Base-by-base conservation (phyloP, 2,113 vertebrate species). In the Protomyctophum bolini region DNA sequence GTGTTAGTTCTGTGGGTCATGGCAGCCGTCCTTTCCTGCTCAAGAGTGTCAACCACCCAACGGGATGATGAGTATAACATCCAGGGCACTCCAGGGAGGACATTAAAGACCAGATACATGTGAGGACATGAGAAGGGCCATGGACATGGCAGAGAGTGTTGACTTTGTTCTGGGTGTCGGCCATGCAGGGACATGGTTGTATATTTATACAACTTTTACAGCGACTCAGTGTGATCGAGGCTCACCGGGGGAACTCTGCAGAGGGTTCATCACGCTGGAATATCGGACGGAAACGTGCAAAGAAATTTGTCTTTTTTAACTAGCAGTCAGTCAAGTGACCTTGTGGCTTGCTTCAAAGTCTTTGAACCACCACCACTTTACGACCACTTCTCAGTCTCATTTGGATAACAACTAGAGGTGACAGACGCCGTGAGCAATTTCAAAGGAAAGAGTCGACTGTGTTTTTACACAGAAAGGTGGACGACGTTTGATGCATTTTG, bases 41-140 rank as follows among this genome's bases (percentile, higher is more conserved):
- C 11, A 45, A 75, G 66, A 74, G 56, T 86, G 76, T 83, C 76
- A 85, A 81, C 86, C 82, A 66, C 79, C 80, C 73, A 79, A 58
- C 11, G 61, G 79, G 71, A 86, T 77, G 77, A 89, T 84, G 83
- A 85, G 76, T 75, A 88, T 80, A 84, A 75, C 81, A 88, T 78
- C 62, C 66, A 64, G 61, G 73, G 60, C 54, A 55, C 76, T 73
- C 65, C 41, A 58, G 56, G 66, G 74, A 75, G 60, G 61, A 72
- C 73, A 73, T 72, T 80, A 74, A 80, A 79, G 67, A 46, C 58
- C 73, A 70, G 28, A 84, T 68, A 70, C 74, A 80, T 76, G 74
- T 59, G 59, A 68, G 72, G 71, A 82, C 68, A 74, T 62, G 60
- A 81, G 84, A 74, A 57, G 73, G 80, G 86, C 60, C 82, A 83